Conservation (phyloP, 1,140 invertebrate species). For the Sinella curviseta region DNA sequence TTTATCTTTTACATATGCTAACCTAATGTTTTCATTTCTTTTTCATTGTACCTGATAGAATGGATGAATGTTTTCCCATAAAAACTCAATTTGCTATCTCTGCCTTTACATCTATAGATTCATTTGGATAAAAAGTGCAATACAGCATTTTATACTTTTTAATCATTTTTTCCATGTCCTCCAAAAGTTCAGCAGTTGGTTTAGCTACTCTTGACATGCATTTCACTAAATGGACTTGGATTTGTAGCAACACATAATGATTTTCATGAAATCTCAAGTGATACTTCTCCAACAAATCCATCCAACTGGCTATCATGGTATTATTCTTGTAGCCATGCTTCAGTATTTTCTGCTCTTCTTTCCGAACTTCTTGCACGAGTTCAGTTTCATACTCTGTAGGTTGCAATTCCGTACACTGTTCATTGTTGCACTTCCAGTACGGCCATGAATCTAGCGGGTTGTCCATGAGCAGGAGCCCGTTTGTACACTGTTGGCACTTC, state of each 20-base stretch:
- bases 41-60: too few relatives aligned
- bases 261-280: neutral
- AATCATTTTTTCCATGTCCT: slow-evolving; percentile 13
- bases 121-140: slow-evolving; percentile 17
- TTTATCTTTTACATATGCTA: too few relatives aligned
- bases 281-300: neutral
- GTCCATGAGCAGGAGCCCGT: neutral
- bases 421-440: neutral
- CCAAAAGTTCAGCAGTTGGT: neutral
- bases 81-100: too few relatives aligned
- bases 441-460: neutral
- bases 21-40: too few relatives aligned
- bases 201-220: slow-evolving; percentile 6
- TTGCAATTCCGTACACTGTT: neutral
- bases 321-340: neutral
- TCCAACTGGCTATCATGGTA: neutral
- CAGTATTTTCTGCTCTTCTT: neutral
- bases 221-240: neutral
- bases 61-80: too few relatives aligned
- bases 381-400: neutral
- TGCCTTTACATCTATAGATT: too few relatives aligned
- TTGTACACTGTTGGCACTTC: neutral
- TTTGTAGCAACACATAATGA: neutral
- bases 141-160: neutral
- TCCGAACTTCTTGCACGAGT: neutral